phyloP scores from a whole-genome alignment of 2,113 vertebrate genomes.

The Scomber colias region DNA sequence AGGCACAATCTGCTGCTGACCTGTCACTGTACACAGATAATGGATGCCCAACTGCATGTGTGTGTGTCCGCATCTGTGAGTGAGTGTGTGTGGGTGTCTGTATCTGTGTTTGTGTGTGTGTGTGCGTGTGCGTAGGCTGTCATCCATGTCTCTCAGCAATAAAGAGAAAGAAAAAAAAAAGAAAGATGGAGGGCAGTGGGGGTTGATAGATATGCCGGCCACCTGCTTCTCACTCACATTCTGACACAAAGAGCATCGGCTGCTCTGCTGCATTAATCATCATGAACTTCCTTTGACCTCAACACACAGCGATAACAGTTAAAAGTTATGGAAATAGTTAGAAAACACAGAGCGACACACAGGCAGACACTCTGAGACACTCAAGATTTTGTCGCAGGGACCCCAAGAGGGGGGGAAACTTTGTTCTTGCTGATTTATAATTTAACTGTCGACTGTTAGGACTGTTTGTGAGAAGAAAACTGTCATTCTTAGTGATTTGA shows the following conservation, averaged over 20 bases:
- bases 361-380: constrained; percentile 4
- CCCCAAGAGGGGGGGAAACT: neutral
- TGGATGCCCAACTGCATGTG: constrained; percentile 61
- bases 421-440: neutral
- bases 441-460: neutral
- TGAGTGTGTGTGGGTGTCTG: constrained; percentile 5
- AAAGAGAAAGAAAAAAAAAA: constrained; percentile 39
- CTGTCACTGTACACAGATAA: constrained; percentile 79
- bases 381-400: neutral
- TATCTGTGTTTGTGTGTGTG: constrained; percentile 20
- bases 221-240: constrained; percentile 77
- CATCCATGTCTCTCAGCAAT: constrained; percentile 68
- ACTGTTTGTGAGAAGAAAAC: neutral
- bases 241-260: constrained; percentile 69
- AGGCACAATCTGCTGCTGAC: constrained; percentile 76
- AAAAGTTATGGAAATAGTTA: constrained; percentile 50
- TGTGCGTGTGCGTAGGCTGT: constrained; percentile 23
- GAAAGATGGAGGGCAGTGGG: constrained; percentile 33
- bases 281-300: constrained; percentile 75
- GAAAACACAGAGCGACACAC: constrained; percentile 7
- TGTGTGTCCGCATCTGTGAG: constrained; percentile 20
- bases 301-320: constrained; percentile 36
- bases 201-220: constrained; percentile 67
- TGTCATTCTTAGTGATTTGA: too few relatives aligned
- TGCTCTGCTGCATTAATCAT: constrained; percentile 65